These are phyloP conservation scores for Vipera latastei DNA, from an alignment of 2,797 vertebrate genomes.

Conservation along the genomic window DNA sequence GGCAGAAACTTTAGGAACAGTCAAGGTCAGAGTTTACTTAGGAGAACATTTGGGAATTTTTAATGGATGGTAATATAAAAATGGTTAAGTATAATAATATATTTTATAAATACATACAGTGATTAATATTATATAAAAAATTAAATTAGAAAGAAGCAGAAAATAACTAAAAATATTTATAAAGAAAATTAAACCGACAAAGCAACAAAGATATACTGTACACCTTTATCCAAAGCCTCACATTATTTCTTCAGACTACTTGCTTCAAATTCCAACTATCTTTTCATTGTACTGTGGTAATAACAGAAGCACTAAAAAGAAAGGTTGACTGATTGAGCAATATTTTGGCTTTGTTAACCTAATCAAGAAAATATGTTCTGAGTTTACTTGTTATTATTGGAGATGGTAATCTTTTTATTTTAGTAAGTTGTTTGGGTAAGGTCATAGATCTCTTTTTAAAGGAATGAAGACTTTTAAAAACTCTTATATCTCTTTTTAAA, in stretches of 20 bases:
- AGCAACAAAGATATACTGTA: background rate
- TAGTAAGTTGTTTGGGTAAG: background rate
- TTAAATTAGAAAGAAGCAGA: background rate
- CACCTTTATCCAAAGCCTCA: background rate
- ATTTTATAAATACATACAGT: background rate
- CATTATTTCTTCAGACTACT: background rate
- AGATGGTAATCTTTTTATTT: constrained; percentile 3
- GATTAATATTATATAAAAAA: background rate
- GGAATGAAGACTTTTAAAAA: background rate
- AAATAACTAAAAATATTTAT: background rate
- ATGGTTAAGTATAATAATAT: background rate
- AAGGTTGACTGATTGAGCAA: background rate
- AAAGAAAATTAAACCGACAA: background rate
- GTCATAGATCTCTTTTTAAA: background rate
- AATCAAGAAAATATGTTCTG: background rate
- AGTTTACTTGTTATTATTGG: background rate
- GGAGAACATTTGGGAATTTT: background rate
- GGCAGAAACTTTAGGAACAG: background rate
- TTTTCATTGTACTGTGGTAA: no score
- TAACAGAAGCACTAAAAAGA: background rate
- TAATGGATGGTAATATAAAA: background rate
- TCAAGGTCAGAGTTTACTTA: background rate
- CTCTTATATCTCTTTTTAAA: background rate
- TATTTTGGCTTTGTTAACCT: background rate
- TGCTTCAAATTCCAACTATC: background rate